phyloP scores from a whole-genome alignment of 2,797 vertebrate species.

The Phrynocephalus forsythii region DNA sequence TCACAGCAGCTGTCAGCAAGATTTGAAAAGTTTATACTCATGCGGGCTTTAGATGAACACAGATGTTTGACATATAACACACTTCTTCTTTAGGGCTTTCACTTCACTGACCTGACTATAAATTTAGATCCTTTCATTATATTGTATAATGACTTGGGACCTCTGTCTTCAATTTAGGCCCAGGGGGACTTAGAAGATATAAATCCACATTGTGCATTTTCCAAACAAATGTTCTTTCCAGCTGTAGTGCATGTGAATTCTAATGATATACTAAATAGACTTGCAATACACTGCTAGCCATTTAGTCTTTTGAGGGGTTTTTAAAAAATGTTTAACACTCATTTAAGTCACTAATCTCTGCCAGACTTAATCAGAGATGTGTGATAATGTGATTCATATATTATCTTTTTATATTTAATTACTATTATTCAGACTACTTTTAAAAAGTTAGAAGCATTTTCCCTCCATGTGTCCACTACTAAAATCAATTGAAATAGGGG shows the following conservation, averaged over 20 bases:
- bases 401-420: neutral
- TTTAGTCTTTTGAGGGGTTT: neutral
- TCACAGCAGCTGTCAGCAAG: neutral
- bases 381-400: neutral
- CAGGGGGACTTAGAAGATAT: neutral
- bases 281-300: neutral
- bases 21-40: neutral
- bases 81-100: neutral
- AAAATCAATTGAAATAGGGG: no score
- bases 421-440: neutral
- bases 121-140: no score
- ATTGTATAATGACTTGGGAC: no score
- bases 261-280: neutral
- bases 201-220: neutral
- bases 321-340: no score
- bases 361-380: no score
- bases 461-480: no score
- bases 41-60: neutral
- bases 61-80: neutral
- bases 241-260: neutral
- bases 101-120: neutral
- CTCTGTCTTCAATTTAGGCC: no score
- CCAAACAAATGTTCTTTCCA: neutral
- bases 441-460: neutral
- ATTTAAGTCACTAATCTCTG: no score